phyloP scores from a whole-genome alignment of 2,797 vertebrate species.

The Acipenser transmontanus region DNA sequence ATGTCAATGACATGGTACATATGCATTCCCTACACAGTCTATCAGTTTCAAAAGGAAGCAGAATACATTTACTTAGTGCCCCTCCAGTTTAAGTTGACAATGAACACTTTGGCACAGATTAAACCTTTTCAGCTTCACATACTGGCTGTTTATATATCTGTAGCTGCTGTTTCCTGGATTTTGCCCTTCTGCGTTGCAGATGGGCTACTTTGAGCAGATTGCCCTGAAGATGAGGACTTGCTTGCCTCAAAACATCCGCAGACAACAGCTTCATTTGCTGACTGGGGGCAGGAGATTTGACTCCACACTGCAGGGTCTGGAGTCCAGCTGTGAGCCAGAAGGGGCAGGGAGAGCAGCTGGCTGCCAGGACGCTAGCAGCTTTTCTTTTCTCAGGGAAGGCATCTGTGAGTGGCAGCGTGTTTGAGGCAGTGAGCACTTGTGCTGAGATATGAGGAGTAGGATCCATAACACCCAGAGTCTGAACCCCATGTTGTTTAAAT shows the following conservation, averaged over 20 bases:
- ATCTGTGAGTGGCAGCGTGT: neutral
- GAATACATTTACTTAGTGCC: slow-evolving; percentile 35
- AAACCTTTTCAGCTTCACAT: neutral
- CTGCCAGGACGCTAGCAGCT: slow-evolving; percentile 9
- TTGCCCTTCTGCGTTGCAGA: slow-evolving; percentile 15
- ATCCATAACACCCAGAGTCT: neutral
- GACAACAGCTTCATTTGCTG: neutral
- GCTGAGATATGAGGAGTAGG: neutral
- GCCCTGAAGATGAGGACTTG: neutral
- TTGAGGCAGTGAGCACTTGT: neutral
- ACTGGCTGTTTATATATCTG: neutral
- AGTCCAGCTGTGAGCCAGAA: slow-evolving; percentile 10
- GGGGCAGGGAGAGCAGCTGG: slow-evolving; percentile 18
- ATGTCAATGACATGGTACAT: too few relatives aligned
- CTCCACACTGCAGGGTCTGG: neutral
- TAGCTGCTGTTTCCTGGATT: slow-evolving; percentile 29
- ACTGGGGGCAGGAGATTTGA: neutral
- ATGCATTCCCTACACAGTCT: neutral
- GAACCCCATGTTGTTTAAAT: neutral
- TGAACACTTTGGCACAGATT: neutral
- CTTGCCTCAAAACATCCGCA: neutral
- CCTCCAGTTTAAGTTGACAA: neutral
- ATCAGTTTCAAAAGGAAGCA: slow-evolving; percentile 44
- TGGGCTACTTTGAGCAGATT: neutral
- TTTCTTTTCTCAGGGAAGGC: neutral